A percentile compares a stretch with the other conserved stretches of the same genome.
Conservation (phyloP, 2,797 vertebrate species). For the Cheirogaleus major region DNA sequence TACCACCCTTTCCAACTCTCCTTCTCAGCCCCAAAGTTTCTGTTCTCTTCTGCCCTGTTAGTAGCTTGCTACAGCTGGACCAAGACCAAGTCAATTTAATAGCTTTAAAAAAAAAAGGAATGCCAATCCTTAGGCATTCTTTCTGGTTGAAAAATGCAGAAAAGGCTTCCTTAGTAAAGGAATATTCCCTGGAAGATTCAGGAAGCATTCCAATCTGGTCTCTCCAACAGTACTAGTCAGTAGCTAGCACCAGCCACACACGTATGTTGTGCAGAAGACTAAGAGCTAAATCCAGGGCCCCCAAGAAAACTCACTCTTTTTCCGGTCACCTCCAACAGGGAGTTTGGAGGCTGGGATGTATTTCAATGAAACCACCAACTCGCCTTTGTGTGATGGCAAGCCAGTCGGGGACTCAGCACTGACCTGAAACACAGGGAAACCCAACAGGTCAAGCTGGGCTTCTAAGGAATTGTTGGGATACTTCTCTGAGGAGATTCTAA, state of each 20-base stretch:
- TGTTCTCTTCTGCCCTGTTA: constrained; percentile 15
- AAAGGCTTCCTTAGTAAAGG: not conserved
- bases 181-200: constrained; percentile 14
- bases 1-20: not conserved
- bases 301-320: constrained; percentile 88
- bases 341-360: constrained; percentile 89
- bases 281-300: constrained; percentile 3
- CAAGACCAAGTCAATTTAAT: constrained; percentile 10
- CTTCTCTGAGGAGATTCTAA: not conserved
- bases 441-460: constrained; percentile 43
- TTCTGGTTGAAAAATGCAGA: constrained; percentile 5
- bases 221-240: not conserved
- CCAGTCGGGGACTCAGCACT: constrained; percentile 69
- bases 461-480: not conserved
- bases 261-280: not conserved
- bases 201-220: not conserved
- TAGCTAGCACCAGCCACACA: not conserved
- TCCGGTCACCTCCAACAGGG: constrained; percentile 79
- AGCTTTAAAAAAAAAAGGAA: not conserved
- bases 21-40: not conserved
- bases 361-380: constrained; percentile 95
- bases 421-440: constrained; percentile 77
- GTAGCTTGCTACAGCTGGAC: not conserved
- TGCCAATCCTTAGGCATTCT: not conserved
- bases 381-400: constrained; percentile 91